A percentile compares a stretch with the other conserved stretches of the same genome.
These are phyloP conservation scores for Zaprionus kolodkinae DNA, from an alignment of 1,140 invertebrate species.

Conservation along the genomic window DNA sequence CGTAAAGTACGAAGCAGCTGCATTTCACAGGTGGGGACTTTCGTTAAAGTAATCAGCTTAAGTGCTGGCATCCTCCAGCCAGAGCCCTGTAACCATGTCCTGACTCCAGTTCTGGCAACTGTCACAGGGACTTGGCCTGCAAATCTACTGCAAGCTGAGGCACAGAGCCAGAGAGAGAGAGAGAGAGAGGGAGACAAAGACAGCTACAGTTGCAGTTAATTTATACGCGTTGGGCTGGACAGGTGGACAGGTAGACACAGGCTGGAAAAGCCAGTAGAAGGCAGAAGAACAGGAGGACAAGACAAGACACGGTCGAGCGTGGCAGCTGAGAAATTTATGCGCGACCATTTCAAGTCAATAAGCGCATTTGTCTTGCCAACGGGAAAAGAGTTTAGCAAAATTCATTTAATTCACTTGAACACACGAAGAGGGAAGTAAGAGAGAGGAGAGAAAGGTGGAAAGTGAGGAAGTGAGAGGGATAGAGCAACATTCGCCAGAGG, in stretches of 20 bases:
- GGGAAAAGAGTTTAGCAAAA: constrained; percentile 42
- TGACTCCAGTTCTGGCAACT: constrained; percentile 26
- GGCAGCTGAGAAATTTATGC: constrained; percentile 69
- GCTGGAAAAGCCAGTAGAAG: no score
- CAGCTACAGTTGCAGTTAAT: constrained; percentile 44
- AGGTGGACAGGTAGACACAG: constrained; percentile 29
- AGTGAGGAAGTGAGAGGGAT: not conserved
- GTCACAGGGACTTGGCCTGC: constrained; percentile 24
- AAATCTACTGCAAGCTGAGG: constrained; percentile 32
- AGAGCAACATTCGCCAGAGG: no score
- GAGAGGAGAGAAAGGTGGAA: not conserved
- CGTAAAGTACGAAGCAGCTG: not conserved
- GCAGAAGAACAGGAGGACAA: not conserved
- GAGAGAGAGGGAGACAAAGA: not conserved
- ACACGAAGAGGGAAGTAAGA: not conserved
- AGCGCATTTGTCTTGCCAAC: constrained; percentile 76
- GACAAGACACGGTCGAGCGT: constrained; percentile 24
- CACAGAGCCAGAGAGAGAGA: constrained; percentile 1
- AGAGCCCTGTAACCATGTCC: constrained; percentile 1
- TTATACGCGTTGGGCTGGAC: constrained; percentile 36
- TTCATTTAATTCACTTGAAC: constrained; percentile 67
- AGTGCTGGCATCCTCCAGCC: constrained; percentile 4
- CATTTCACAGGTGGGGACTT: not conserved
- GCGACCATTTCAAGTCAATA: constrained; percentile 77
- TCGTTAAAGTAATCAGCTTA: constrained; percentile 36